Conservation (phyloP, 64 coral and sea anemone genomes). For the Acropora yongei region DNA sequence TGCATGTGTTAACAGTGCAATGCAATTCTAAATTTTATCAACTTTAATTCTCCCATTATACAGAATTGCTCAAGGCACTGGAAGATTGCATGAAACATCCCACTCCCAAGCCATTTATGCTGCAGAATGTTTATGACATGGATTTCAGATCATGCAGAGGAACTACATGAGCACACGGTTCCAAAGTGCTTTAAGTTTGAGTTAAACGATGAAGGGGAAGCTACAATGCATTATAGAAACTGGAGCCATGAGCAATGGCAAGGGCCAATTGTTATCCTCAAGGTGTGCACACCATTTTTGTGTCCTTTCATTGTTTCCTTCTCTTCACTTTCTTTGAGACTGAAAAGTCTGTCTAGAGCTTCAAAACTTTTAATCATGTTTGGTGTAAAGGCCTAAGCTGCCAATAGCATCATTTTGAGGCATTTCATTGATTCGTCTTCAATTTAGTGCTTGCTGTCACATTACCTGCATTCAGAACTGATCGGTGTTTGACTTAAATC, state of each 20-base stretch:
- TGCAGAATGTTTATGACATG: no score
- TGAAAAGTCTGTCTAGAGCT: no score
- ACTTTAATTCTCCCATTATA: neutral
- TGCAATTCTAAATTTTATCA: neutral
- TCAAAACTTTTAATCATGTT: no score
- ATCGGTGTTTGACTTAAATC: no score
- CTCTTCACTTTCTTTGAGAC: no score
- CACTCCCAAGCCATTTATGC: neutral
- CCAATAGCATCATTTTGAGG: no score
- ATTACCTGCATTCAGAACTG: no score
- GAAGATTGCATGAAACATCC: neutral
- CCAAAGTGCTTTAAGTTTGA: neutral
- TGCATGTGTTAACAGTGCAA: neutral
- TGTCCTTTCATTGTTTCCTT: neutral
- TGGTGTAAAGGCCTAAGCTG: no score
- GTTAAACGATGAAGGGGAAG: slow-evolving; percentile 16
- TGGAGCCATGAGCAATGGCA: slow-evolving; percentile 9
- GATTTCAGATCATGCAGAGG: no score
- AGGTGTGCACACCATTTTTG: neutral
- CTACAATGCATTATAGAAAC: slow-evolving; percentile 18
- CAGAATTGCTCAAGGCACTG: slow-evolving; percentile 23
- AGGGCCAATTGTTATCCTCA: neutral
- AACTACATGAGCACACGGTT: neutral
- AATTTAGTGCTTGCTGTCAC: no score
- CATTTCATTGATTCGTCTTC: no score